Evolutionary conservation across 2,797 vertebrate genomes (phyloP).

Genomic region (Diglossa cyanea): DNA sequence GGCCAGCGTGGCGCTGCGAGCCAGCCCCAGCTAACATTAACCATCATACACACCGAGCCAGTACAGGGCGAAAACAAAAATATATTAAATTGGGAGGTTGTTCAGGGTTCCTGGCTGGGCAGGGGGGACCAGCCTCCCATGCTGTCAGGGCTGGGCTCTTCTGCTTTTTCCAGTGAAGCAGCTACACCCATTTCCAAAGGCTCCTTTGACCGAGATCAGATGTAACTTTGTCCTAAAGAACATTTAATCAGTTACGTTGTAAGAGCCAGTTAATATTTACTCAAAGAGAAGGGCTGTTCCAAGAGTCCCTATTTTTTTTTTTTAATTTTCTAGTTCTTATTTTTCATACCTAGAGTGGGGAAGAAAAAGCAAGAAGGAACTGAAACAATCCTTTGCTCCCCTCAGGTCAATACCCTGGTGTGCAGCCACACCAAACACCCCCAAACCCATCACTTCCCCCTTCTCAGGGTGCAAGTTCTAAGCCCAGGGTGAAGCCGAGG

Average conservation of each 20-base stretch:
- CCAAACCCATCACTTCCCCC: neutral
- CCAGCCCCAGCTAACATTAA: neutral
- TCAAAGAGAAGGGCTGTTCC: neutral
- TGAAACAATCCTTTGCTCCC: neutral
- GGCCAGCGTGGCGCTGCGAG: rapidly evolving
- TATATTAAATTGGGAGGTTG: neutral
- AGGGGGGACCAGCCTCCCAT: neutral
- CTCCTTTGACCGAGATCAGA: neutral
- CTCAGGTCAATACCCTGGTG: neutral
- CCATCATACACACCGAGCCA: neutral
- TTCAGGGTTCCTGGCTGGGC: neutral
- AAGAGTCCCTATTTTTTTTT: neutral
- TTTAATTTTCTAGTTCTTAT: neutral
- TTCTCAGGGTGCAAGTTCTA: neutral
- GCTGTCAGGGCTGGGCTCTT: neutral
- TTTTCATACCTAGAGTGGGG: neutral
- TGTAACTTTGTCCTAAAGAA: constrained; percentile 55
- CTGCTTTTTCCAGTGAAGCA: neutral
- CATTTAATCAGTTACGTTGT: neutral
- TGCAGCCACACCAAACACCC: neutral
- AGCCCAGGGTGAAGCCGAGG: rapidly evolving
- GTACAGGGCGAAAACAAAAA: neutral
- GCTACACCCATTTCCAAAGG: neutral
- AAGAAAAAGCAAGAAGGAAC: neutral
- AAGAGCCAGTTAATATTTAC: constrained; percentile 62